Conservation (phyloP, 2,113 vertebrate species). For the Coturnix japonica region DNA sequence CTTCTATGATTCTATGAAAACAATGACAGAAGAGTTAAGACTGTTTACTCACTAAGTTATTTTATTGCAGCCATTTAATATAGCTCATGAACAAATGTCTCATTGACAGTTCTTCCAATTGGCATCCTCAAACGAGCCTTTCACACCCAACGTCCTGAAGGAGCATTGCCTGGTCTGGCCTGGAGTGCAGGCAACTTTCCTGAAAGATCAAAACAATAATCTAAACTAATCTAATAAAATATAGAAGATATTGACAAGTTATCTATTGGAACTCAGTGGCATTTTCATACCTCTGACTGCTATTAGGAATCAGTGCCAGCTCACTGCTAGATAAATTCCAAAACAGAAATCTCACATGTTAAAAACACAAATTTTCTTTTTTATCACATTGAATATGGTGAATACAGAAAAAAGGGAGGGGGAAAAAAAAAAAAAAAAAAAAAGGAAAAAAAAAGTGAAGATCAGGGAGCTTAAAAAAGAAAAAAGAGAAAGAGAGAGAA, state of each 20-base stretch:
- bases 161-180: background rate
- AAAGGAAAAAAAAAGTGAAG: background rate
- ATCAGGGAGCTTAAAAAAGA: background rate
- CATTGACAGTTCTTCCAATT: background rate
- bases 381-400: background rate
- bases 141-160: background rate
- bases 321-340: background rate
- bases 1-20: too few species aligned
- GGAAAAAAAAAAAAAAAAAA: background rate
- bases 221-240: background rate
- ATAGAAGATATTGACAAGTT: background rate
- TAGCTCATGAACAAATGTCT: background rate
- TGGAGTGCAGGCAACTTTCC: background rate
- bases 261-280: background rate
- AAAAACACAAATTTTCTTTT: background rate
- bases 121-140: background rate
- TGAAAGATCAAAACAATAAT: background rate
- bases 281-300: background rate
- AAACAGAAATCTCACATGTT: background rate
- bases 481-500: background rate
- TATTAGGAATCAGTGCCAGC: background rate
- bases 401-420: background rate
- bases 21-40: background rate
- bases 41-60: background rate
- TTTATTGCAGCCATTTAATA: background rate